Percentiles rank a stretch among this genome's conserved stretches.
phyloP scores from a whole-genome alignment of 2,113 vertebrate species.

The Dolichallabes microphthalmus region DNA sequence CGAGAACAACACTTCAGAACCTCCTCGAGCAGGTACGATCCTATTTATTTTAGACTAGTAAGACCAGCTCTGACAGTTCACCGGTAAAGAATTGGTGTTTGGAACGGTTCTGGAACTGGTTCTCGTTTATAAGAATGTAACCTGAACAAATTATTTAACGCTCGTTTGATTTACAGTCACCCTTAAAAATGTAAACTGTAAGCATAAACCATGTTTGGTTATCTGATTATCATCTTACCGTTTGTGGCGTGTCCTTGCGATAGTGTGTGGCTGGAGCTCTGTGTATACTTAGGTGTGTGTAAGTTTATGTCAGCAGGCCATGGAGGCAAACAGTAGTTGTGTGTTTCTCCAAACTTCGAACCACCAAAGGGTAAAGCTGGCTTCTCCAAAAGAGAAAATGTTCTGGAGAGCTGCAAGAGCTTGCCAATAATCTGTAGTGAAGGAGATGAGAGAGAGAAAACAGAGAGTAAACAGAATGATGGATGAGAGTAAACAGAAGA shows the following conservation, averaged over 20 bases:
- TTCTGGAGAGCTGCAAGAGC: constrained; percentile 22
- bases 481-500: constrained; percentile 16
- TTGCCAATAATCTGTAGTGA: constrained; percentile 43
- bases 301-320: not conserved
- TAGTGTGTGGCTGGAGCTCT: not conserved
- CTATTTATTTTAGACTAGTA: not conserved
- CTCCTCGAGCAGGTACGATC: constrained; percentile 70
- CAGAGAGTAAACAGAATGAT: constrained; percentile 43
- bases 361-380: constrained; percentile 40
- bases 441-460: constrained; percentile 39
- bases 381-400: constrained; percentile 9
- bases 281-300: not conserved
- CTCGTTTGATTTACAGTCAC: not conserved
- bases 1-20: constrained; percentile 68
- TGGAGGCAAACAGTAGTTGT: constrained; percentile 44
- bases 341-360: constrained; percentile 44
- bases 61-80: not conserved
- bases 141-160: not conserved
- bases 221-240: too few species aligned
- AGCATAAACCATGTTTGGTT: not conserved
- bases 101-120: not conserved
- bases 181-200: not conserved
- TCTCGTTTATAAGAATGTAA: not conserved
- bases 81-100: not conserved
- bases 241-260: not conserved